These are phyloP conservation scores for Scaptomyza polygonia DNA, from an alignment of 2,888 invertebrate species.

Conservation along the genomic window DNA sequence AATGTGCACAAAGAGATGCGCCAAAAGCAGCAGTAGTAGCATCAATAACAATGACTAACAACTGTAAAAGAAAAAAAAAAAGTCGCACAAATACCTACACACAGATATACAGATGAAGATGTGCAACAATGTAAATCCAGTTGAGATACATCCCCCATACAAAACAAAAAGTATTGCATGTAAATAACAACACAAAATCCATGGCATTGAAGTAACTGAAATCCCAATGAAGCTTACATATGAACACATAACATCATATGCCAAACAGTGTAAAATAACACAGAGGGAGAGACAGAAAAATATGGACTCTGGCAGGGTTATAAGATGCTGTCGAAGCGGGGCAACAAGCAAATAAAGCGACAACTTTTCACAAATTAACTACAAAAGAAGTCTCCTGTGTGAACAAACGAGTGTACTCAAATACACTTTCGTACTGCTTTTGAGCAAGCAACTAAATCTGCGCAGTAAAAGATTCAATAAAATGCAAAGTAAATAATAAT, in stretches of 20 bases:
- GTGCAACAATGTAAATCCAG: constrained; percentile 67
- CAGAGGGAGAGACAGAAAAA: neutral
- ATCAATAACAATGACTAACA: constrained; percentile 49
- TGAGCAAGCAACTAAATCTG: constrained; percentile 23
- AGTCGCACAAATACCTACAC: constrained; percentile 34
- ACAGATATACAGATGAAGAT: constrained; percentile 39
- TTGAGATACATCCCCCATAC: constrained; percentile 37
- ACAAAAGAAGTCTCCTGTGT: constrained; percentile 27
- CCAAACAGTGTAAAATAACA: neutral
- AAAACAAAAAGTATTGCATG: constrained; percentile 1
- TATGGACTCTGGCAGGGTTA: neutral
- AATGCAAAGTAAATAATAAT: constrained; percentile 72
- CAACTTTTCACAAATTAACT: constrained; percentile 67
- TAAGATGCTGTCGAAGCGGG: constrained; percentile 27
- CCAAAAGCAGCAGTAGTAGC: constrained; percentile 20
- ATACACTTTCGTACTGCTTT: neutral
- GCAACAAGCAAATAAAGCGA: constrained; percentile 56
- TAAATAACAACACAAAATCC: constrained; percentile 27
- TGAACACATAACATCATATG: constrained; percentile 66
- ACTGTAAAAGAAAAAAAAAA: constrained; percentile 57
- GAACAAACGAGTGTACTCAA: neutral
- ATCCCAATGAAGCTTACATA: constrained; percentile 44
- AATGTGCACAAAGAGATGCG: constrained; percentile 54
- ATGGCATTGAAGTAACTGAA: constrained; percentile 45
- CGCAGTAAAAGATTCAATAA: constrained; percentile 60